Evolutionary conservation across 2,797 vertebrate genomes (phyloP), one percentile per base, ranked within the genome.

Genomic region (Sylvia borin): DNA sequence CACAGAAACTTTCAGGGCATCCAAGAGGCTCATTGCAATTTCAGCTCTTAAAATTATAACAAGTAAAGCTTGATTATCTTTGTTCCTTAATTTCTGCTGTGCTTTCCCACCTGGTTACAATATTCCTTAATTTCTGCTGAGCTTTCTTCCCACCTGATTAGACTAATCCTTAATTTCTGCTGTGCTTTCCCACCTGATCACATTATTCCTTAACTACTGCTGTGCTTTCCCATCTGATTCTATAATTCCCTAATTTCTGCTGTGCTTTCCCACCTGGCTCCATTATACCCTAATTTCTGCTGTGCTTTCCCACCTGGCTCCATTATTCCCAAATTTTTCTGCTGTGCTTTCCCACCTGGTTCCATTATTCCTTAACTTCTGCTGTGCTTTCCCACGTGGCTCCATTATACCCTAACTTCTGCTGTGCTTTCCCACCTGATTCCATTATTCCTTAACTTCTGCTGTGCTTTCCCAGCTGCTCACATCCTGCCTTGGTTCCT

Each of bases 11-110:
- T 26, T 32, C 17, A 9, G 0, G 10, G 5, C 60, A 27, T 18
- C 55, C 24, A 13, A 40, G 27, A 42, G 34, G 68, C 66, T 83
- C 7, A 7, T 8, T 64, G 61, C 53, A 74, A 29, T 60, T 72
- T 40, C 53, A 71, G 65, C 53, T 58, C 83, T 71, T 66, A 19
- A 72, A 51, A 77, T 65, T 32, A 3, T 1, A 43, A 54, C 31
- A 42, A 86, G 74, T 85, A 91, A 87, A 91, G 66, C 80, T 87
- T 77, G 75, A 74, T 92, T 88, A 58, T 87, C 84, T 82, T 92
- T 27, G 18, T 40, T 80, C 72, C 68, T 77, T 42, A 5, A 42
- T 58, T 90, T 45, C 72, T 73, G 73, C 76, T 90, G 27, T 75
- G 73, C 77, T 87, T 65, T 48, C 45, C 9, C 27, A 26, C 45